Evolutionary conservation across 2,797 vertebrate species (phyloP).

Genomic region (Rhodeus uyekii): DNA sequence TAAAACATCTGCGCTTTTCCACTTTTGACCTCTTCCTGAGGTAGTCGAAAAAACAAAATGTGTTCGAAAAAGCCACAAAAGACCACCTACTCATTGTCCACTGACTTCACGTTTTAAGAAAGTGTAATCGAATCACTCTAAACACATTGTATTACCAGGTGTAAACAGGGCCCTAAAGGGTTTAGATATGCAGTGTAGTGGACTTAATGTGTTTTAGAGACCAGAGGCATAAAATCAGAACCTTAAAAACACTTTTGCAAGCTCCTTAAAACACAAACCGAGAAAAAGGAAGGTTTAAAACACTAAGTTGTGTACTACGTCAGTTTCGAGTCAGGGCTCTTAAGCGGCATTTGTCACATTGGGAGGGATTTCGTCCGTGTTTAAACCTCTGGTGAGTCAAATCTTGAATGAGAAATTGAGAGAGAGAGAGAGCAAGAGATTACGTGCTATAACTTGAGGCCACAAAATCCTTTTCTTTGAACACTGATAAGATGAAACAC

Average conservation of each 20-base stretch:
- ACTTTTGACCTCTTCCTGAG: not conserved
- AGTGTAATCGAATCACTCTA: not conserved
- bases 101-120: not conserved
- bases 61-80: not conserved
- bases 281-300: not conserved
- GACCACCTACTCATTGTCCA: not conserved
- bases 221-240: not conserved
- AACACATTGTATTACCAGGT: not conserved
- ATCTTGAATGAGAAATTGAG: constrained; percentile 31
- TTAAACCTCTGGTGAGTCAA: constrained; percentile 31
- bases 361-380: constrained; percentile 8
- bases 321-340: not conserved
- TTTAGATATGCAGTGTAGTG: not conserved
- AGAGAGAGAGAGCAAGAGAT: constrained; percentile 36
- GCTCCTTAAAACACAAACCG: not conserved
- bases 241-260: constrained; percentile 14
- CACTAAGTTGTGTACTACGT: constrained; percentile 13
- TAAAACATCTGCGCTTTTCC: not conserved
- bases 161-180: not conserved
- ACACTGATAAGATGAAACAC: constrained; percentile 49
- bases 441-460: constrained; percentile 33
- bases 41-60: not conserved
- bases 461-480: constrained; percentile 37
- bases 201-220: not conserved
- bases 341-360: not conserved